These are phyloP conservation scores for Catamblyrhynchus diadema DNA, from an alignment of 2,797 vertebrate species.

Conservation along the genomic window DNA sequence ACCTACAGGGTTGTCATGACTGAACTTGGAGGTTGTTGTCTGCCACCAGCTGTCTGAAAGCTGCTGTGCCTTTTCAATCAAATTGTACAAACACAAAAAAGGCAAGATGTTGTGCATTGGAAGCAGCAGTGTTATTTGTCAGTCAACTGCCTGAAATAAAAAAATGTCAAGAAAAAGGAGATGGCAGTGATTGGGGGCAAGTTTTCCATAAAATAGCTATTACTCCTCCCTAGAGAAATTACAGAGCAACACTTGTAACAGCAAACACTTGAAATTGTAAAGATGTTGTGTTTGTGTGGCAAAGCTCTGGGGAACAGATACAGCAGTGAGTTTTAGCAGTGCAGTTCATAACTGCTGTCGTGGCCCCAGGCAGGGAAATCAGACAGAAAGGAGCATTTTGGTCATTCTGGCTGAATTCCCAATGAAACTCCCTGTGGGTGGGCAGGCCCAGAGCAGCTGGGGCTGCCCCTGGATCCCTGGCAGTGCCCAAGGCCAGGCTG, in stretches of 20 bases:
- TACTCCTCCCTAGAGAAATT: background rate
- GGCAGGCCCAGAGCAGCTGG: background rate
- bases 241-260: background rate
- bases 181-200: background rate
- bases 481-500: rapidly evolving
- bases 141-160: background rate
- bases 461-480: background rate
- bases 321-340: background rate
- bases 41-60: background rate
- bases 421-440: background rate
- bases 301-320: background rate
- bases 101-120: background rate
- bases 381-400: background rate
- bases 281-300: background rate
- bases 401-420: background rate
- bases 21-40: background rate
- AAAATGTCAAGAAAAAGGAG: background rate
- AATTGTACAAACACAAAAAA: background rate
- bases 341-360: rapidly evolving
- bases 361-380: background rate
- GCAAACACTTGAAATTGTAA: background rate
- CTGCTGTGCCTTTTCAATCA: background rate
- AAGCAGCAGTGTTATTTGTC: background rate
- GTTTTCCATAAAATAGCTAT: background rate
- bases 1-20: background rate